Evolutionary conservation across 2,797 vertebrate genomes (phyloP), one percentile per base, ranked within the genome.

Genomic region (Paratrypauchen microcephalus): DNA sequence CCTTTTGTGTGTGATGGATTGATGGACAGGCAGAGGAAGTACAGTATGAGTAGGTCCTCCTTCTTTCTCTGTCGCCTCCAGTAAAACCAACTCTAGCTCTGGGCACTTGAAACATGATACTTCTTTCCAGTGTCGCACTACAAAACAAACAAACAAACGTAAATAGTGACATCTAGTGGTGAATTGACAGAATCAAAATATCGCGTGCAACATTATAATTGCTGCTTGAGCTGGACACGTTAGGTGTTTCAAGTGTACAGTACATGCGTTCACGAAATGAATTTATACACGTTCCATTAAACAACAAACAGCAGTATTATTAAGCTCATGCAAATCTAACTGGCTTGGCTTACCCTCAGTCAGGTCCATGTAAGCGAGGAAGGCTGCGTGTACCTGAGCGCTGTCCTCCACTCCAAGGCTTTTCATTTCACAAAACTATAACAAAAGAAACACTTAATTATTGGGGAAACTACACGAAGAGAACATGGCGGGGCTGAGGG

Each of bases 311-410:
- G 19, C n/a, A 52, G 23, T 9, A 24, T 3, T 5, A 26, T 1
- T 56, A 8, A 13, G 0, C 9, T 26, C 15, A 7, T 60, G 41
- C 13, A 45, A 45, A 15, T 45, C 3, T 15, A 15, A 15, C n/a
- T 50, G 47, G 4, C 15, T 50, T 52, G 6, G 72, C 88, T 86
- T 72, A 94, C 93, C 92, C 54, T 94, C 92, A 47, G 93, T 77
- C 15, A 99, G 94, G 79, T 99, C 95, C 94, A 99, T 92, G 90
- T 94, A 96, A 5, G 95, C 96, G 39, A 99, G 87, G 85, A 98
- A 98, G 0, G 97, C 96, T 56, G 94, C 90, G 5, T 98, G 95
- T 3, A 96, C 82, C 67, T 97, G 95, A 48, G 91, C 83, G 24
- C 90, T 90, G 83, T 99, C 96, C 19, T 81, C 95, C 0, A 94